Base-by-base conservation (phyloP, 2,113 vertebrate genomes). In the Campylorhamphus procurvoides region DNA sequence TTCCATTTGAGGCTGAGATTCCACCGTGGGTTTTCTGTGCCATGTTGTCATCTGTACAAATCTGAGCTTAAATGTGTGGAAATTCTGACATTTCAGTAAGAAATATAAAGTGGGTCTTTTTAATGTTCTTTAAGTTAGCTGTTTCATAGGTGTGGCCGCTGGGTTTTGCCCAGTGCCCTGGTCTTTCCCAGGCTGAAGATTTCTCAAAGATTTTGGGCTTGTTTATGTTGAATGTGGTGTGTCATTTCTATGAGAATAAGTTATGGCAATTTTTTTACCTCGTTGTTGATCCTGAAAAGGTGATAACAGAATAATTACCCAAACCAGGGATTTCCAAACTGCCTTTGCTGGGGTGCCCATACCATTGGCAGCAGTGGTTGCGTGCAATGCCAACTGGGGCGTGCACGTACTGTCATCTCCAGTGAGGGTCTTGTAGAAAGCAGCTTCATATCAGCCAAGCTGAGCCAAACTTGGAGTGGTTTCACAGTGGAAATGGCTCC, bases 1-100 rank as follows among this genome's bases (percentile, higher is more conserved):
- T 97, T 96, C 91, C 93, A 95, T 74, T 94, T 85, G 95, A 96
- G 85, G 60, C 84, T 96, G 93, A 82, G 93, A 90, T 95, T 96
- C 92, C 82, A 73, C 94, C 4, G 93, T 94, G 96, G 95, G 95
- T 96, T 97, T 97, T 96, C 78, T 91, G 84, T 94, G 91, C 91
- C 91, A 59, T 67, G n/a, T 53, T 89, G 89, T 97, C 84, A 76
- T 90, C 90, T 94, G 46, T 75, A 89, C 3, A n/a, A 96, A 91
- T 87, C 75, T 80, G 78, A 69, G 90, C 85, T 96, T 69, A 96
- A 96, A 93, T 35, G 67, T 2, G 6, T 96, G 96, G 94, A 96
- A 96, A 96, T 89, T 97, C 91, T 93, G 95, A 96, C 93, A 67
- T 92, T 94, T 95, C 73, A 80, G 72, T 67, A 55, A 83, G 72